Evolutionary conservation across 2,113 vertebrate genomes (phyloP), one percentile per base, ranked within the genome.

Genomic region (Semnornis frantzii): DNA sequence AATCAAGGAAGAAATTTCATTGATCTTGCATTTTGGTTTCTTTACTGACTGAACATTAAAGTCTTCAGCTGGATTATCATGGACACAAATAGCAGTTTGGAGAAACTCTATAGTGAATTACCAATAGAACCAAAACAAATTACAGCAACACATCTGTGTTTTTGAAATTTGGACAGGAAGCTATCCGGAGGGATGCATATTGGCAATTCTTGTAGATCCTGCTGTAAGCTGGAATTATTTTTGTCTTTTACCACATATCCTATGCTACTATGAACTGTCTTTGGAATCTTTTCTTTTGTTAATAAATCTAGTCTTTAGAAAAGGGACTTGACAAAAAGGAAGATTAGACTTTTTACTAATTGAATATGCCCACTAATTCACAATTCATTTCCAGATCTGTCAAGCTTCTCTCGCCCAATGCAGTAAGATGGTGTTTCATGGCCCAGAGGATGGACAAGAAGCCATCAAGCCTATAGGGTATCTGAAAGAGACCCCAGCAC

Each of bases 311-410:
- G 64, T 64, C 20, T 54, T 77, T 33, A 77, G 42, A 55, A 93
- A 87, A 87, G 27, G 19, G 23, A 42, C 28, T 68, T 57, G 64
- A 37, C 13, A 42, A 58, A 85, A 63, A 77, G 14, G 44, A 75
- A 71, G 71, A 80, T 27, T 15, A n/a, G 76, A 46, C 10, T 86
- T 93, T 39, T 64, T 73, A 57, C 82, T 82, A 74, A 57, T 1
- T n/a, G 57, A 71, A 71, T 0, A 0, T 64, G 17, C 21, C 48
- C 3, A 1, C 13, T 74, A 44, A 34, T 50, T 79, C 60, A 31
- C 25, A 62, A 62, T n/a, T 82, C 5, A 33, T 77, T 76, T 84
- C 58, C 48, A 57, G 68, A 81, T 64, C 16, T 71, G 55, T 50
- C 33, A 48, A 44, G 59, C 15, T 59, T 18, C 34, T 84, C 59